Evolutionary conservation across 2,797 vertebrate genomes (phyloP).

Genomic region (Semotilus atromaculatus): DNA sequence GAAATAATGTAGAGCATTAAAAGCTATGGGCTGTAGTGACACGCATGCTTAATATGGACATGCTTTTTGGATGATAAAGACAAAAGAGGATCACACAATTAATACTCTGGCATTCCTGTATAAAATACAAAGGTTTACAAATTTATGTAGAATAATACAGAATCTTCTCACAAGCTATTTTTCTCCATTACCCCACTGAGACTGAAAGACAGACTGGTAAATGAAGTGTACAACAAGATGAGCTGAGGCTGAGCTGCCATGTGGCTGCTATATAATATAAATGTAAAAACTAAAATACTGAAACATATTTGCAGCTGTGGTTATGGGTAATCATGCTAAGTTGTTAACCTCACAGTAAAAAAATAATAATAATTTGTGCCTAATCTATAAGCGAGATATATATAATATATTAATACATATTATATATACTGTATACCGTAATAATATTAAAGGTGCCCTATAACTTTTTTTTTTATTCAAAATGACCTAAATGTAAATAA

Average conservation of each 20-base stretch:
- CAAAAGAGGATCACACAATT: not conserved
- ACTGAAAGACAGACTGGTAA: not conserved
- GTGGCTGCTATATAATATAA: not conserved
- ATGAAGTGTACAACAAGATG: not conserved
- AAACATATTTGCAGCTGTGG: not conserved
- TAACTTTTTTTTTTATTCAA: not conserved
- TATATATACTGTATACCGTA: no score
- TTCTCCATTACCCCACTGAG: not conserved
- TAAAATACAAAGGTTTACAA: not conserved
- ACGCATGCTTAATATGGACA: conserved; percentile 31
- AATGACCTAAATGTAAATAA: no score
- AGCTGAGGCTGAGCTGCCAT: not conserved
- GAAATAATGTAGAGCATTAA: conserved; percentile 52
- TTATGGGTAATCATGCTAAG: not conserved
- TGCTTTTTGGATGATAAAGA: conserved; percentile 22
- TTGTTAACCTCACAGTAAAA: not conserved
- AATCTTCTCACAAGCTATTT: not conserved
- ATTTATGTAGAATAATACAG: not conserved
- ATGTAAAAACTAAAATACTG: not conserved
- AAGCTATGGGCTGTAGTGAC: conserved; percentile 3
- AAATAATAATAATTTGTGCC: not conserved
- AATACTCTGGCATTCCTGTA: not conserved
- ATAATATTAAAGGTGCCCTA: not conserved
- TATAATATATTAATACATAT: no score
- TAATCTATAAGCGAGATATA: not conserved